phyloP scores from a whole-genome alignment of 1,140 invertebrate genomes.

The Triops longicaudatus region DNA sequence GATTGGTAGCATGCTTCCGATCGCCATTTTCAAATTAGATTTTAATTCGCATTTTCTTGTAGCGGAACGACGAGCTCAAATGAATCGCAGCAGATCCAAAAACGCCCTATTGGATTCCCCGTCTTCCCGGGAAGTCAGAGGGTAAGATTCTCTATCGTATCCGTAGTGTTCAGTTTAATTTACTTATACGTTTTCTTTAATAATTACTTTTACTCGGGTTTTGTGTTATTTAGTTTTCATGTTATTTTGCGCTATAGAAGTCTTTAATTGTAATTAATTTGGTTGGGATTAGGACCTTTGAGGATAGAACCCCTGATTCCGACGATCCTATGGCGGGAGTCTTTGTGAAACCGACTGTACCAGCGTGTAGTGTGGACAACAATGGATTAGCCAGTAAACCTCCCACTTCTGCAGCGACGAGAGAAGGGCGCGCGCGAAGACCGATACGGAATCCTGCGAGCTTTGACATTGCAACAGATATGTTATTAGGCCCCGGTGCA shows the following conservation, averaged over 20 bases:
- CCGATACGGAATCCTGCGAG: not conserved
- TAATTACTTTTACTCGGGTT: not conserved
- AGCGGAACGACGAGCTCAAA: slow-evolving; percentile 76
- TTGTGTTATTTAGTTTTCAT: not conserved
- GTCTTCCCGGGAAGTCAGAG: slow-evolving; percentile 38
- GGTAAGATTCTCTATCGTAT: not conserved
- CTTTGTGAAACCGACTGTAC: not conserved
- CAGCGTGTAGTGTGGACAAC: not conserved
- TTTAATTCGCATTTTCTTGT: slow-evolving; percentile 37
- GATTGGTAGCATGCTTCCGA: slow-evolving; percentile 21
- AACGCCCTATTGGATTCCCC: slow-evolving; percentile 57
- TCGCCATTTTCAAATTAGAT: slow-evolving; percentile 27
- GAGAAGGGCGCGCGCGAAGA: slow-evolving; percentile 12
- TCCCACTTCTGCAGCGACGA: not conserved
- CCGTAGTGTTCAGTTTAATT: not conserved
- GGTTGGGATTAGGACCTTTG: slow-evolving; percentile 9
- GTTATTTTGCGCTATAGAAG: not conserved
- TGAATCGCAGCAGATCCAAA: slow-evolving; percentile 72
- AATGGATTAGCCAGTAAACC: not conserved
- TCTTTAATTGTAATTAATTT: too few relatives aligned
- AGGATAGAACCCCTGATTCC: slow-evolving; percentile 17
- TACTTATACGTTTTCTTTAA: not conserved
- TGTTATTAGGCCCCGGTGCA: slow-evolving; percentile 19
- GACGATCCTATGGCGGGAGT: not conserved
- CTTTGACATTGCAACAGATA: slow-evolving; percentile 24